phyloP scores from a whole-genome alignment of 2,888 invertebrate genomes.

The Ashinkailepas kermadecensis region DNA sequence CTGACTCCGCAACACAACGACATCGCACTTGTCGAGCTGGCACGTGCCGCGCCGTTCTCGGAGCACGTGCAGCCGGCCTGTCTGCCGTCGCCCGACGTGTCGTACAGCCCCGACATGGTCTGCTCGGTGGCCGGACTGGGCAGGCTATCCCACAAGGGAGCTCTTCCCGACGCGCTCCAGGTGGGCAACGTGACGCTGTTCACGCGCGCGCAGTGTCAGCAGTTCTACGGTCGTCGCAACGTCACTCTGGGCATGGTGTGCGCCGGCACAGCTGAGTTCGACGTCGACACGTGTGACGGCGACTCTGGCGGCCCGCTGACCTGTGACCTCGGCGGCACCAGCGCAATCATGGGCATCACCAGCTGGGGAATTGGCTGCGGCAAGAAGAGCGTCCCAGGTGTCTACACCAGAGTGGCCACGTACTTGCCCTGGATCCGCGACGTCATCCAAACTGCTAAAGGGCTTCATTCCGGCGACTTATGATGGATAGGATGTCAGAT shows the following conservation, averaged over 20 bases:
- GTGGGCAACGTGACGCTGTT: neutral
- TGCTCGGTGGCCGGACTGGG: constrained; percentile 79
- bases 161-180: neutral
- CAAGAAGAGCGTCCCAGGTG: neutral
- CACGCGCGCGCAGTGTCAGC: neutral
- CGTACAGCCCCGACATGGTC: constrained; percentile 52
- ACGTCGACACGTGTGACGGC: constrained; percentile 3
- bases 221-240: constrained; percentile 1
- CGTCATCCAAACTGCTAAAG: neutral
- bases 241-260: constrained; percentile 8
- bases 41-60: constrained; percentile 45
- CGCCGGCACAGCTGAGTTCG: neutral
- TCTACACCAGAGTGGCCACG: neutral
- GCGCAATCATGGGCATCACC: neutral
- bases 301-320: constrained; percentile 5
- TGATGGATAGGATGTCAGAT: no score
- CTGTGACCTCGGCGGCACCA: neutral
- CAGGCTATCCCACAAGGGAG: constrained; percentile 21
- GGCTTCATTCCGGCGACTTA: no score
- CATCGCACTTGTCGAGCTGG: constrained; percentile 5
- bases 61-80: constrained; percentile 66
- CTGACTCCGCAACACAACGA: constrained; percentile 19
- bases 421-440: neutral
- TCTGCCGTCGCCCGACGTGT: constrained; percentile 52
- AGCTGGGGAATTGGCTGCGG: constrained; percentile 4